Evolutionary conservation across 2,888 invertebrate species (phyloP).

Genomic region (Brachylomia viminalis): DNA sequence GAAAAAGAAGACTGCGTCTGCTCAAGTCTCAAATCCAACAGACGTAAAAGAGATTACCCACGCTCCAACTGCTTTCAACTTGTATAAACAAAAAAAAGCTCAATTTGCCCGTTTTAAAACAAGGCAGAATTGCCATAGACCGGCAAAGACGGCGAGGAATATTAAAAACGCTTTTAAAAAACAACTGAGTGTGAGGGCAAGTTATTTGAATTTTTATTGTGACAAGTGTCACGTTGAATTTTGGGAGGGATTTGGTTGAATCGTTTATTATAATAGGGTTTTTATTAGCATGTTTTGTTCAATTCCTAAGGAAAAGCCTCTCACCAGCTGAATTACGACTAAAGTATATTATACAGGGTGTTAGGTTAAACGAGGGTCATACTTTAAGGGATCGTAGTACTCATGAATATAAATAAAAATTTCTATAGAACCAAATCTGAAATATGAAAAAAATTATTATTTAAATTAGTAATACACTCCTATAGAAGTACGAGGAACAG

Average conservation of each 20-base stretch:
- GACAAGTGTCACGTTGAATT: constrained; percentile 68
- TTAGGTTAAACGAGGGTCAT: too few species aligned
- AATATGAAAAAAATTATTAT: too few species aligned
- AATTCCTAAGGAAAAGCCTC: neutral
- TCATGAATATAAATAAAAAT: too few species aligned
- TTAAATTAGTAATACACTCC: too few species aligned
- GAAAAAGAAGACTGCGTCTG: constrained; percentile 80
- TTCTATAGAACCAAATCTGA: too few species aligned
- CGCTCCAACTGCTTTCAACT: constrained; percentile 89
- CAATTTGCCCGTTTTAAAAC: constrained; percentile 87
- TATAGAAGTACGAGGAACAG: too few species aligned
- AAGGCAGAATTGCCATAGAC: constrained; percentile 86
- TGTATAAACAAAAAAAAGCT: constrained; percentile 89
- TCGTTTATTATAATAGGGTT: constrained; percentile 20
- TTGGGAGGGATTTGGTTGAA: constrained; percentile 27
- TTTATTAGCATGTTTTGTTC: constrained; percentile 9
- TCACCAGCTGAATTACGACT: too few species aligned
- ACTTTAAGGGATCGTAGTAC: too few species aligned
- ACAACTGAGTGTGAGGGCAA: constrained; percentile 81
- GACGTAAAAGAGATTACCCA: constrained; percentile 89
- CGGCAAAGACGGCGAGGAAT: constrained; percentile 86
- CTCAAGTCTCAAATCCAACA: constrained; percentile 85
- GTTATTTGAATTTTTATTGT: constrained; percentile 86
- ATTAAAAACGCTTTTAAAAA: constrained; percentile 89
- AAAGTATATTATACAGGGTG: too few species aligned